These are phyloP conservation scores for Smittia sp. DNA, from an alignment of 2,888 invertebrate genomes.

Conservation along the genomic window DNA sequence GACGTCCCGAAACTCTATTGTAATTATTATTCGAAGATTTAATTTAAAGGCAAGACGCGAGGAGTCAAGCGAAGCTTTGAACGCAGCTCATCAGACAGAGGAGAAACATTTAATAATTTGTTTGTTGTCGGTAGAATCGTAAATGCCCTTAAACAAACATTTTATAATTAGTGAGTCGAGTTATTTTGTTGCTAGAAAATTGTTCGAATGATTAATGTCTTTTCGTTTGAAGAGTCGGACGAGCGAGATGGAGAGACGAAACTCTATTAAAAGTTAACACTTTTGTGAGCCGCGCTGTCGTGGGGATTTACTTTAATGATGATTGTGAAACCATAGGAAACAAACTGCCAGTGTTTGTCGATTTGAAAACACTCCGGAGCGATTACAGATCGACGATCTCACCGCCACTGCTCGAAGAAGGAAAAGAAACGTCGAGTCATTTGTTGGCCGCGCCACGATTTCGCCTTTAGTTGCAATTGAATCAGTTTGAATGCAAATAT, in stretches of 20 bases:
- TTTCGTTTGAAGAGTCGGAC: neutral
- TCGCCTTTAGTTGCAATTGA: conserved; percentile 24
- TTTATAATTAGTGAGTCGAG: conserved; percentile 38
- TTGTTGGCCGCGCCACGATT: neutral
- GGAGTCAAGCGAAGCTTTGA: neutral
- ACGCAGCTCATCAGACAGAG: neutral
- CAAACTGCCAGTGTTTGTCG: neutral
- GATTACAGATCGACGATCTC: neutral
- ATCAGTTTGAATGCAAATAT: conserved; percentile 40
- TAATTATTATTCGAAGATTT: conserved; percentile 16
- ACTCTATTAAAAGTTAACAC: conserved; percentile 38
- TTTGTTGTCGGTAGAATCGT: conserved; percentile 30
- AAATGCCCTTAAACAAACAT: conserved; percentile 40
- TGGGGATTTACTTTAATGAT: conserved; percentile 22
- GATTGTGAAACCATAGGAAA: conserved; percentile 38
- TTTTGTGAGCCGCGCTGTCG: neutral
- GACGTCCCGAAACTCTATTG: conserved; percentile 17
- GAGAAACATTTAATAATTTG: conserved; percentile 24
- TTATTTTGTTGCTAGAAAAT: conserved; percentile 28
- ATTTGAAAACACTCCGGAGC: neutral
- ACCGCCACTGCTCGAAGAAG: neutral
- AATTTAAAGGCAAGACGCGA: neutral
- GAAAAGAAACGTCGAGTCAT: neutral
- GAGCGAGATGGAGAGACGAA: conserved; percentile 4
- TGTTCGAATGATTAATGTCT: conserved; percentile 40